phyloP scores from a whole-genome alignment of 2,888 invertebrate species.

The Drosophila emarginata region DNA sequence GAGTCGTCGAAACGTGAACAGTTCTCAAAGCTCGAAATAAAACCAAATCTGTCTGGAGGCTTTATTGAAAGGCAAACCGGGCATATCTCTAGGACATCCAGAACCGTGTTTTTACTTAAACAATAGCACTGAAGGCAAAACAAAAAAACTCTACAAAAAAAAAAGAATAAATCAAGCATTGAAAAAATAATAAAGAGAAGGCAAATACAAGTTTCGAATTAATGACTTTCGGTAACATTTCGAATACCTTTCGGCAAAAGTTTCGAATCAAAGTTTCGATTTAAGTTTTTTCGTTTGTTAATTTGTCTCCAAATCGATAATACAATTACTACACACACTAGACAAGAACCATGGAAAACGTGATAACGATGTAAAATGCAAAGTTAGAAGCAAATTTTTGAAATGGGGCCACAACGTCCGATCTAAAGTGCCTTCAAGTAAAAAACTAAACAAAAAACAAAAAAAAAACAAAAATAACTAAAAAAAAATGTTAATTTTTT shows the following conservation, averaged over 20 bases:
- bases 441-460: conserved; percentile 71
- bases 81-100: conserved; percentile 84
- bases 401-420: conserved; percentile 96
- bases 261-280: conserved; percentile 72
- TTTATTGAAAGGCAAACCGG: conserved; percentile 9
- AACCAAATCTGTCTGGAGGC: conserved; percentile 82
- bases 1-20: conserved; percentile 82
- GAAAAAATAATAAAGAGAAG: conserved; percentile 45
- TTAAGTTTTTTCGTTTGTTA: conserved; percentile 66
- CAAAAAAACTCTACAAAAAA: conserved; percentile 50
- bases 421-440: conserved; percentile 95
- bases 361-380: conserved; percentile 82
- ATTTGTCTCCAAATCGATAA: conserved; percentile 63
- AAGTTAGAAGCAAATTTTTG: conserved; percentile 79
- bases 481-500: conserved; percentile 90
- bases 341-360: conserved; percentile 52
- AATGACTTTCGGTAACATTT: conserved; percentile 71
- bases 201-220: conserved; percentile 71
- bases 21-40: conserved; percentile 89
- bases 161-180: conserved; percentile 31
- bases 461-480: conserved; percentile 77
- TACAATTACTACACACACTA: conserved; percentile 22
- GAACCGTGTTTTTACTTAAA: conserved; percentile 85
- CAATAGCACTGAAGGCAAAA: conserved; percentile 92
- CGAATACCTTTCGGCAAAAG: conserved; percentile 69